Base-by-base conservation (phyloP, 2,113 vertebrate genomes). In the Rhynchomys soricoides region DNA sequence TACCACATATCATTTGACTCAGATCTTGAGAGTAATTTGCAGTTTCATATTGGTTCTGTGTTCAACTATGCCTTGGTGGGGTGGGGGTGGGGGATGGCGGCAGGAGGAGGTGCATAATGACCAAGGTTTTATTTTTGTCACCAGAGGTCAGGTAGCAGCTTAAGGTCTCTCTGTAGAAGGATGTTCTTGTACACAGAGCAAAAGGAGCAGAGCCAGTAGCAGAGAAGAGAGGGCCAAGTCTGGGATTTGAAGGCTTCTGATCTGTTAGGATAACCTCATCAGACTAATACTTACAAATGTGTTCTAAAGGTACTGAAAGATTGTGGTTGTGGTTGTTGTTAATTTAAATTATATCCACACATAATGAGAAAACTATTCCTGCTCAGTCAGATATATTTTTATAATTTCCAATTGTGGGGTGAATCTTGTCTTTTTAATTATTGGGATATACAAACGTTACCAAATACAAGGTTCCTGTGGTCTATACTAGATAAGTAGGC, bases 61-160 rank as follows among this genome's bases (percentile, higher is more conserved):
- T 68, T 95, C n/a, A 90, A 64, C 26, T 90, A 11, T 71, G 29
- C 21, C 45, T 71, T 66, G 8, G n/a, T 43, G 26, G 16, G 7
- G 40, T 31, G 2, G 1, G 40, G 40, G 7, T 24, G 24, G 12
- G 21, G 10, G 21, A 19, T 16, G 31, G 31, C 31, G 2, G 16
- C 59, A 1, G 66, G 31, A 68, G 66, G 66, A 16, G 34, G 26
- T 31, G 15, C 4, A 5, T 89, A 88, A 71, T 95, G 52, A 66
- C 50, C 88, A 89, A 93, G 24, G 0, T 19, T 96, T 91, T 95
- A 78, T 89, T 93, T 95, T 97, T 94, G 78, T 83, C 68, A 92
- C 15, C 29, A 87, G 74, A 91, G 31, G 40, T 50, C 59, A 93
- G 15, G 24, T 82, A 17, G 21, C 78, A 94, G 64, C 52, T 64